A percentile compares a stretch with the other conserved stretches of the same genome.
These are phyloP conservation scores for Phrynosoma blainvillii DNA, from an alignment of 2,113 vertebrate genomes.

Conservation along the genomic window DNA sequence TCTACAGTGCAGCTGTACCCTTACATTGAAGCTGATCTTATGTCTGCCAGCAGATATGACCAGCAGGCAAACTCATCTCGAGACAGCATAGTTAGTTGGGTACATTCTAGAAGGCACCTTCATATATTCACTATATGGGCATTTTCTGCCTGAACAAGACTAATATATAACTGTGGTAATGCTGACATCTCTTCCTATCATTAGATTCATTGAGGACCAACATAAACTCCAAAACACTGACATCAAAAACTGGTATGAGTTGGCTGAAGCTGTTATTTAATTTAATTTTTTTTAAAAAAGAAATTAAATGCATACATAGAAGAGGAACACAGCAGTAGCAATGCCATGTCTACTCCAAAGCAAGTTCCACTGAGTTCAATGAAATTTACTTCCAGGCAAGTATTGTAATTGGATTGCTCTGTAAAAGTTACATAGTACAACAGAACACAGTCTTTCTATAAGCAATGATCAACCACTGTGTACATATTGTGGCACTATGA, in stretches of 20 bases:
- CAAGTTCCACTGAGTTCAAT: not conserved
- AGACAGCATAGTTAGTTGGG: not conserved
- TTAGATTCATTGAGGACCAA: not conserved
- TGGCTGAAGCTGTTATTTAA: not conserved
- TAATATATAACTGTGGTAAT: not conserved
- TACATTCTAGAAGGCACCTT: not conserved
- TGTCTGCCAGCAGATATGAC: too few species aligned
- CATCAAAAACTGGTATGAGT: not conserved
- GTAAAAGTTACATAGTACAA: not conserved
- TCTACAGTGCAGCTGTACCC: too few species aligned
- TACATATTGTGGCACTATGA: not conserved
- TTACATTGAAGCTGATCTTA: not conserved
- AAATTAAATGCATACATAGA: not conserved
- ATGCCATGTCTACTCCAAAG: not conserved
- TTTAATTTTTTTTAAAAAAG: not conserved
- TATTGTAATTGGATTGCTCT: not conserved
- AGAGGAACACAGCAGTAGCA: not conserved
- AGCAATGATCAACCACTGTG: slow-evolving; percentile 31
- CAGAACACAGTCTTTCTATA: not conserved
- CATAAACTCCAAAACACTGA: not conserved
- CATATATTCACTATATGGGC: not conserved
- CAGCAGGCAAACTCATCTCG: not conserved
- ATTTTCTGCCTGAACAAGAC: not conserved
- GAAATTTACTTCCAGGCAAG: not conserved
- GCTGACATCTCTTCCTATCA: not conserved